These are phyloP conservation scores for Poeciliopsis presidionis DNA, from an alignment of 2,797 vertebrate genomes.

Conservation along the genomic window DNA sequence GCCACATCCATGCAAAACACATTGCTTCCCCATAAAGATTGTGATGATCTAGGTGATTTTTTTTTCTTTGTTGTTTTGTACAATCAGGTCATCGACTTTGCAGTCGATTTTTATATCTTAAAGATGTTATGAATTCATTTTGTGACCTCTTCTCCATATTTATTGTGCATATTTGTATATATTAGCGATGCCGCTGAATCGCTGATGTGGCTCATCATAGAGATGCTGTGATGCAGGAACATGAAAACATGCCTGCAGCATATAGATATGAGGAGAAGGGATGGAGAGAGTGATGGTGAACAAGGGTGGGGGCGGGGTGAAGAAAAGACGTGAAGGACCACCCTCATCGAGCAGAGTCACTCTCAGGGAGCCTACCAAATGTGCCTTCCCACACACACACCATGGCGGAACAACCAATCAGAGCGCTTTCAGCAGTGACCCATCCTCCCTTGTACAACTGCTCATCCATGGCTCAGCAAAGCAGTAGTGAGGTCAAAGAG, in stretches of 20 bases:
- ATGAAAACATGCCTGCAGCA: slow-evolving; percentile 42
- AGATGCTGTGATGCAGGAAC: slow-evolving; percentile 30
- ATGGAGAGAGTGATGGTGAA: slow-evolving; percentile 34
- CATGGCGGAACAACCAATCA: slow-evolving; percentile 73
- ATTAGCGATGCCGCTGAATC: slow-evolving; percentile 9
- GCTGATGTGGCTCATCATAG: slow-evolving; percentile 42
- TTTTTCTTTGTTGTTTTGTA: slow-evolving; percentile 2
- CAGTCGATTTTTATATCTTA: slow-evolving; percentile 5
- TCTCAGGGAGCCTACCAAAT: slow-evolving; percentile 68
- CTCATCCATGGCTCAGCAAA: slow-evolving; percentile 69
- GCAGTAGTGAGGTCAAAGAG: slow-evolving; percentile 69
- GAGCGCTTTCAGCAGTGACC: slow-evolving; percentile 61
- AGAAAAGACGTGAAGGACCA: slow-evolving; percentile 68
- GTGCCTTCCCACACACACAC: slow-evolving; percentile 77
- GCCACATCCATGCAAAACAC: slow-evolving; percentile 1
- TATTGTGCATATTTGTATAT: slow-evolving; percentile 9
- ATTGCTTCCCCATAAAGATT: slow-evolving; percentile 3
- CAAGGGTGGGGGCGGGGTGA: slow-evolving; percentile 45
- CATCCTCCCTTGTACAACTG: slow-evolving; percentile 76
- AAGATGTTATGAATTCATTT: slow-evolving; percentile 29
- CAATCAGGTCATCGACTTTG: slow-evolving; percentile 46
- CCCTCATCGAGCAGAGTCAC: slow-evolving; percentile 65
- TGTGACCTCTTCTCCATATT: slow-evolving; percentile 15
- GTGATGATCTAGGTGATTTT: slow-evolving; percentile 13
- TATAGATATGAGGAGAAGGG: slow-evolving; percentile 31